phyloP scores from a whole-genome alignment of 35 echinoderm and acorn worm species.

The Ophioderma brevispina region DNA sequence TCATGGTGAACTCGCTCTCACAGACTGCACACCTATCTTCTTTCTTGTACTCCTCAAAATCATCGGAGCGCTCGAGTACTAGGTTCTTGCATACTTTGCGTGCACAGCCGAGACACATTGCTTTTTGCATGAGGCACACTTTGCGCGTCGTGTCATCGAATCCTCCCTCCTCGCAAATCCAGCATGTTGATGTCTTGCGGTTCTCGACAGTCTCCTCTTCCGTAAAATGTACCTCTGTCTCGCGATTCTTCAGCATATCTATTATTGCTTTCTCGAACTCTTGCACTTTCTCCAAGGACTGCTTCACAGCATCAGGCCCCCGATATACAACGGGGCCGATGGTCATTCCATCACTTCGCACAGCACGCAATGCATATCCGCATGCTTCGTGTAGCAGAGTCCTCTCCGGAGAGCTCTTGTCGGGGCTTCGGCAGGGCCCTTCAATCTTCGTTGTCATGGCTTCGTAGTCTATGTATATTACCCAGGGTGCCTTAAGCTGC shows the following conservation, averaged over 20 bases:
- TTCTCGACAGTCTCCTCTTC: not conserved
- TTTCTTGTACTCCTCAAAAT: not conserved
- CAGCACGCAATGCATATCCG: not conserved
- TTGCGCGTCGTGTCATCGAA: not conserved
- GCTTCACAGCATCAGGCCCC: not conserved
- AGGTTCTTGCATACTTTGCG: not conserved
- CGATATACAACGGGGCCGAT: not conserved
- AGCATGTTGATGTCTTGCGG: not conserved
- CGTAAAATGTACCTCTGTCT: not conserved
- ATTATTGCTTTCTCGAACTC: not conserved
- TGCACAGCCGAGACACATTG: not conserved
- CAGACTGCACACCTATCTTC: not conserved
- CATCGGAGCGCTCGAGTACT: not conserved
- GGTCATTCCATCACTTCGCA: conserved; percentile 5
- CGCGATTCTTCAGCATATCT: not conserved
- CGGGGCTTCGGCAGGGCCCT: not conserved
- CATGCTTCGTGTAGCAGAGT: not conserved
- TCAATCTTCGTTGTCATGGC: not conserved
- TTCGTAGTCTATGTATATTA: conserved; percentile 13
- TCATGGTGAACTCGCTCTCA: not conserved
- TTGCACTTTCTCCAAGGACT: not conserved
- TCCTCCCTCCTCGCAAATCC: conserved; percentile 16
- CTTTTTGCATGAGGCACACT: not conserved
- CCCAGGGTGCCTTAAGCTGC: conserved; percentile 16
- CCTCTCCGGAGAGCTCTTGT: not conserved